Base-by-base conservation (phyloP, 2,113 vertebrate genomes). In the Hippolais icterina region DNA sequence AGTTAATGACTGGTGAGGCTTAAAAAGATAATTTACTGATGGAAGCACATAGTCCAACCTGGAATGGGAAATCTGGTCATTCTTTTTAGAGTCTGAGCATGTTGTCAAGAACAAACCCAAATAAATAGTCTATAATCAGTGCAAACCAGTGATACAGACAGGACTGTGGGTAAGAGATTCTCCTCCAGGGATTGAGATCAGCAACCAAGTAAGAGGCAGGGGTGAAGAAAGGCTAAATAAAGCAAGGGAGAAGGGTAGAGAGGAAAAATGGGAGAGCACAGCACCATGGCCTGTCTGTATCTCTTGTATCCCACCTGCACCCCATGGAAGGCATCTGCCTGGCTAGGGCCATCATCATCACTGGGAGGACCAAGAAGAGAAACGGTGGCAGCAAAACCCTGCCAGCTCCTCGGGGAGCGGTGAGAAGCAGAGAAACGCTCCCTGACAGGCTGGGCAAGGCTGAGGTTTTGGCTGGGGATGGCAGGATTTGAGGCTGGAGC, bases 261-360 rank as follows among this genome's bases (percentile, higher is more conserved):
- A 60, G 21, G 39, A 15, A 37, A 66, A 80, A 17, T 1, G 6
- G 8, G 53, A 42, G 31, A 66, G 52, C 33, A 27, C 41, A 52
- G 56, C 1, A 3, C 17, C 46, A 2, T 2, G 12, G 11, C 4
- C 47, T n/a, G 33, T 16, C 39, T 35, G 0, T 10, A 18, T 60
- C 42, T 82, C 41, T 60, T 28, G 11, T n/a, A 23, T 37, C 44
- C 49, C 37, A 18, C 15, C 29, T 15, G 44, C 37, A 21, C 4
- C 21, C 37, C 47, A 9, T 0, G 39, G 39, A 15, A 47, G 37
- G n/a, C 0, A 3, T 24, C 41, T 4, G 12, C 42, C n/a, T 28
- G n/a, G 7, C 23, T 42, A 25, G 56, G 15, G 35, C 28, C 2
- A 0, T 11, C 50, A 49, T 6, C 54, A 10, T 37, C 2, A 0